These are phyloP conservation scores for Acinonyx jubatus DNA, from an alignment of 2,113 vertebrate species.

Conservation along the genomic window DNA sequence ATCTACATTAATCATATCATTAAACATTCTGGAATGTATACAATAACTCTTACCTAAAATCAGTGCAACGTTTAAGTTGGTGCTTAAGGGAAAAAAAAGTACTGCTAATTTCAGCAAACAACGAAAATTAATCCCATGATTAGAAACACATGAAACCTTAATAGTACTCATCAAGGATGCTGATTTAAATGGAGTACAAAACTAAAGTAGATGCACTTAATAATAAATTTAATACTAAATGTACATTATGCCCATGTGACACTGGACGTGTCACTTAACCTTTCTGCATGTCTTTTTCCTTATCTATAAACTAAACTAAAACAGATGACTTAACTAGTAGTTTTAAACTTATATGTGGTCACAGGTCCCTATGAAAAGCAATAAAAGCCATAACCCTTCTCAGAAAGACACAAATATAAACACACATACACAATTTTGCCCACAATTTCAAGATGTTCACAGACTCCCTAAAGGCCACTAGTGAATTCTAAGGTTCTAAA, in stretches of 20 bases:
- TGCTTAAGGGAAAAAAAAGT: background rate
- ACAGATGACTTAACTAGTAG: background rate
- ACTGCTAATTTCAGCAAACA: background rate
- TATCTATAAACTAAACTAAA: slow-evolving; percentile 34
- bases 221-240: background rate
- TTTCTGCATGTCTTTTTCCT: background rate
- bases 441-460: background rate
- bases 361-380: background rate
- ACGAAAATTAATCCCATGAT: background rate
- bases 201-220: background rate
- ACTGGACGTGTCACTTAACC: background rate
- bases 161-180: background rate
- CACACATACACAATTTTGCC: background rate
- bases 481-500: background rate
- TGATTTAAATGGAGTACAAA: background rate
- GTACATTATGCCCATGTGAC: background rate
- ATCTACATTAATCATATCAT: background rate
- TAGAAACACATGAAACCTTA: background rate
- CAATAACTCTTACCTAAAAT: slow-evolving; percentile 39
- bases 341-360: background rate
- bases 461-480: background rate
- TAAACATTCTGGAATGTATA: background rate
- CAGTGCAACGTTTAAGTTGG: background rate
- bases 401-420: slow-evolving; percentile 49
- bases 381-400: background rate